Evolutionary conservation across 2,888 invertebrate species (phyloP), one percentile per base, ranked within the genome.

Genomic region (Andricus curvator): DNA sequence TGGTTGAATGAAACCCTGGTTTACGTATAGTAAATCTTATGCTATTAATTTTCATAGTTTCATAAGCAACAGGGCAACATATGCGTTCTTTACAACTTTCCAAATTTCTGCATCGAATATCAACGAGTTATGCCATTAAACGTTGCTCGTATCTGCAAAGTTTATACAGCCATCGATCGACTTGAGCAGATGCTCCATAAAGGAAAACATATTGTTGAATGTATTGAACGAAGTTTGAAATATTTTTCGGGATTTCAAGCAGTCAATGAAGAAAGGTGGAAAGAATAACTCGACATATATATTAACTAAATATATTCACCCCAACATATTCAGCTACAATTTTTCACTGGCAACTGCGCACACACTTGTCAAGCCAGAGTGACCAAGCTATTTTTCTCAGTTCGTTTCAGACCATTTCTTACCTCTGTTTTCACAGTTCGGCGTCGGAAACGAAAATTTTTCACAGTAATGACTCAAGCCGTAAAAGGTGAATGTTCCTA

Each of bases 21-120:
- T n/a, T 44, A 22, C 37, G n/a, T 13, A 22, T 29, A 56, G 4
- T 56, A n/a, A 51, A 56, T 56, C 37, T 74, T 22, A 9, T 33
- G 37, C 51, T 74, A 60, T 74, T 74, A 56, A 60, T 74, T 74
- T 56, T 56, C 37, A 60, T 56, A 56, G 74, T 51, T 74, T 60
- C 33, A 33, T 74, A 29, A 33, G 56, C 29, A 74, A 29, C 37
- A 70, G 11, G 13, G 70, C 51, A 70, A 70, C 33, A 74, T 33
- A 22, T 74, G 56, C 15, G 56, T 74, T 74, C 56, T 74, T 74
- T 60, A 74, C 56, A 74, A 74, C 74, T 74, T 60, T 60, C 56
- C 6, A 37, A 74, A 74, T 74, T 37, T 37, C n/a, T 33, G 56
- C 33, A 74, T 74, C 56, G 74, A 74, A 74, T 74, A 33, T 74